Conservation (phyloP, 2,888 invertebrate genomes). For the Tetragnatha montana region DNA sequence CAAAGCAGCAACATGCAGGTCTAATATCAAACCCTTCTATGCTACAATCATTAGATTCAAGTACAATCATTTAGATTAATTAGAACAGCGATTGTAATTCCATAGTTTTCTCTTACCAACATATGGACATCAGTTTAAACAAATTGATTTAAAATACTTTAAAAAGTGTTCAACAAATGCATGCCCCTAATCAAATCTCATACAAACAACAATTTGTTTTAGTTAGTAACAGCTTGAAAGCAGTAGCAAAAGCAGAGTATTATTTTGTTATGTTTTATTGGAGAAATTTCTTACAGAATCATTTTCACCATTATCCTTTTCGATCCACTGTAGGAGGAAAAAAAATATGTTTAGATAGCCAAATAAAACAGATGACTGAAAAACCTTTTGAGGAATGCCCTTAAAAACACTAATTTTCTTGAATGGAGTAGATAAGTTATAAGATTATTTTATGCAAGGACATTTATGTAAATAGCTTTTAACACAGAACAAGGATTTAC, state of each 20-base stretch:
- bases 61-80: no score
- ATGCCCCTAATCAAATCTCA: neutral
- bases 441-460: no score
- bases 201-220: neutral
- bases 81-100: no score
- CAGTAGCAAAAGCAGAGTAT: slow-evolving; percentile 59
- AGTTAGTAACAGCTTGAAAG: slow-evolving; percentile 45
- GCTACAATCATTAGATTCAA: no score
- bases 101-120: no score
- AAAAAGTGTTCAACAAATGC: neutral
- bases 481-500: no score
- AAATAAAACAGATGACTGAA: slow-evolving; percentile 24
- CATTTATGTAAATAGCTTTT: no score
- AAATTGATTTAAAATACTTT: no score
- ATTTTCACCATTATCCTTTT: slow-evolving; percentile 69
- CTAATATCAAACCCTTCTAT: neutral
- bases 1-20: slow-evolving; percentile 46
- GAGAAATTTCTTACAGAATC: slow-evolving; percentile 71
- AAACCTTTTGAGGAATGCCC: no score
- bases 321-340: slow-evolving; percentile 71
- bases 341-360: slow-evolving; percentile 58
- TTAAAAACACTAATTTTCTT: neutral
- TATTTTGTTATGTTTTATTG: slow-evolving; percentile 55
- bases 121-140: no score
- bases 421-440: no score